Evolutionary conservation across 2,888 invertebrate species (phyloP), one percentile per base, ranked within the genome.

Genomic region (Deladenus siricidicola): DNA sequence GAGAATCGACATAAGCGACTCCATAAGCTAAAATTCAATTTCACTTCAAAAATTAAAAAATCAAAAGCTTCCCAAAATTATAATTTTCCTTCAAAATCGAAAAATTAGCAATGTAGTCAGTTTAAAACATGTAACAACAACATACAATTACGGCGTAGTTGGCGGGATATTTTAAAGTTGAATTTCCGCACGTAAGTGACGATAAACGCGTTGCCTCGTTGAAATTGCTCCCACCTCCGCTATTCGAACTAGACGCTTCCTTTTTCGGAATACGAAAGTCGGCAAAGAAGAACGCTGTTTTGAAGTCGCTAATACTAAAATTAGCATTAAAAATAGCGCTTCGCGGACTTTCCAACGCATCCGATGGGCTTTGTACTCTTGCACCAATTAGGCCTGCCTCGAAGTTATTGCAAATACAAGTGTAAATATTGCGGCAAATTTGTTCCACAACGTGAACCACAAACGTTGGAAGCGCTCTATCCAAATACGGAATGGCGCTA

Each of bases 361-460:
- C 24, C 4, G 34, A 21, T 8, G 39, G 39, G 14, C 34, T 53
- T 24, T 53, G 53, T n/a, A 29, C 21, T n/a, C n/a, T n/a, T 30
- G 24, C 39, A 14, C 39, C 8, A 34, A 34, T 34, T 14, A 14
- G 8, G 8, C 6, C 8, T 14, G 39, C 6, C 23, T 53, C 53
- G 19, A 24, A 21, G 26, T 53, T 54, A 23, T 39, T 23, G 4
- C 63, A 52, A 19, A 70, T 54, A 34, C 63, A 67, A 47, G 84
- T 83, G 78, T 89, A 89, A 51, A 90, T 83, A 76, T 89, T 89
- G 65, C 84, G 84, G 78, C 88, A 88, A 55, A 90, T 81, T 76
- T 89, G 89, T 72, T 87, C 86, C 45, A 88, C 86, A 1, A 89
- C 86, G 68, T 86, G 86, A 50, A 88, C 85, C 0, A 88, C 86